phyloP scores from a whole-genome alignment of 2,888 invertebrate species.

The Mechanitis messenoides region DNA sequence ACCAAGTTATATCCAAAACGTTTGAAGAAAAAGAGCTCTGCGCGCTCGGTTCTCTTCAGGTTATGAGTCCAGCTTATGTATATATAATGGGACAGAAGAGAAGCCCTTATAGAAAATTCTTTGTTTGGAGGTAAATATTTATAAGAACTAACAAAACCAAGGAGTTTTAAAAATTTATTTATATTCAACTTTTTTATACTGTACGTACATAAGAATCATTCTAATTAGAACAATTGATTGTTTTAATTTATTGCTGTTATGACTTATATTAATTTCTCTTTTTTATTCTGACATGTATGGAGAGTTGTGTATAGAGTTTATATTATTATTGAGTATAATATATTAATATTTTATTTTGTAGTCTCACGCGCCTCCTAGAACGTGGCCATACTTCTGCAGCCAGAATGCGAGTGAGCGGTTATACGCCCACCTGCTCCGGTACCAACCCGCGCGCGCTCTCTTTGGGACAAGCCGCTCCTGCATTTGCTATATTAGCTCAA shows the following conservation, averaged over 20 bases:
- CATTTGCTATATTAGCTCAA: slow-evolving; percentile 49
- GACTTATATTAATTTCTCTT: no score
- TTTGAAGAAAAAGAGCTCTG: slow-evolving; percentile 68
- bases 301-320: no score
- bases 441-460: slow-evolving; percentile 58
- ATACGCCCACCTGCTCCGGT: slow-evolving; percentile 53
- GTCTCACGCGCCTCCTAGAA: slow-evolving; percentile 57
- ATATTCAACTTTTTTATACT: no score
- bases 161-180: no score
- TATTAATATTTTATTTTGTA: slow-evolving; percentile 27
- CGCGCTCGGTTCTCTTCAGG: slow-evolving; percentile 59
- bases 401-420: slow-evolving; percentile 44
- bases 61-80: slow-evolving; percentile 54
- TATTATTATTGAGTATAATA: not conserved
- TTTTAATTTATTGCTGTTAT: no score
- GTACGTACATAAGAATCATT: no score
- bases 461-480: slow-evolving; percentile 64
- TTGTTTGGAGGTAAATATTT: slow-evolving; percentile 57
- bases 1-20: slow-evolving; percentile 56
- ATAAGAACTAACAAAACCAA: not conserved
- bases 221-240: no score
- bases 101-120: slow-evolving; percentile 63
- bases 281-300: no score
- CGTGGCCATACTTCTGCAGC: slow-evolving; percentile 52
- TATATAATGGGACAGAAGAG: slow-evolving; percentile 61